These are phyloP conservation scores for Melanotaenia duboulayi DNA, from an alignment of 2,113 vertebrate species.

Conservation along the genomic window DNA sequence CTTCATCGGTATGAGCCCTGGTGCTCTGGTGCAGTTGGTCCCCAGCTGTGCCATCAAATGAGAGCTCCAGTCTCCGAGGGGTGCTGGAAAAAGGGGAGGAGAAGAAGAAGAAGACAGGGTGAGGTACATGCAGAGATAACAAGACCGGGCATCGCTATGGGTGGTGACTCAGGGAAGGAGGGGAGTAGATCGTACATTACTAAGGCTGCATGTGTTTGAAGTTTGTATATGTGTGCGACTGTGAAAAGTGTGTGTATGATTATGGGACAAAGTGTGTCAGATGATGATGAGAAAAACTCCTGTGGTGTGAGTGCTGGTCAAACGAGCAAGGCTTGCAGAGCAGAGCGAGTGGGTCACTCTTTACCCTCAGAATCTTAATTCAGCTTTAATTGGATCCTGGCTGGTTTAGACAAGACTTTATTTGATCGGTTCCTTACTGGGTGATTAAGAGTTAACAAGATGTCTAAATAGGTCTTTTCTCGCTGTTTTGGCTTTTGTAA, in stretches of 20 bases:
- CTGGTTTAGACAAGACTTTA: not conserved
- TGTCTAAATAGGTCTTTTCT: not conserved
- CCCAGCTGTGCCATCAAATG: conserved; percentile 64
- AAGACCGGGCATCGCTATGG: conserved; percentile 50
- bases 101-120: conserved; percentile 18
- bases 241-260: conserved; percentile 5
- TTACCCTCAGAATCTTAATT: not conserved
- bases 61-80: conserved; percentile 52
- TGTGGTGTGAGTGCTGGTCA: conserved; percentile 16
- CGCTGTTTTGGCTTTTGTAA: not conserved
- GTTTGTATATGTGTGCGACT: conserved; percentile 21
- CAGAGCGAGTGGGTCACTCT: conserved; percentile 1
- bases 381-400: not conserved
- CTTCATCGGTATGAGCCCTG: conserved; percentile 60
- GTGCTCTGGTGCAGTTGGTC: conserved; percentile 44
- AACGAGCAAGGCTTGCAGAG: conserved; percentile 23
- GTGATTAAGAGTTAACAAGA: not conserved
- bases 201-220: conserved; percentile 47
- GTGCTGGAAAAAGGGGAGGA: conserved; percentile 17
- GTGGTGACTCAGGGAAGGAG: conserved; percentile 15
- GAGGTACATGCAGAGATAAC: conserved; percentile 58
- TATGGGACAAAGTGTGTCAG: not conserved
- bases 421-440: conserved; percentile 17
- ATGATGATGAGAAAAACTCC: not conserved
- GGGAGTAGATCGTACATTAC: conserved; percentile 41